Percentiles rank a stretch among this genome's conserved stretches.
Conservation (phyloP, 2,888 invertebrate species). For the Trichopria drosophilae region DNA sequence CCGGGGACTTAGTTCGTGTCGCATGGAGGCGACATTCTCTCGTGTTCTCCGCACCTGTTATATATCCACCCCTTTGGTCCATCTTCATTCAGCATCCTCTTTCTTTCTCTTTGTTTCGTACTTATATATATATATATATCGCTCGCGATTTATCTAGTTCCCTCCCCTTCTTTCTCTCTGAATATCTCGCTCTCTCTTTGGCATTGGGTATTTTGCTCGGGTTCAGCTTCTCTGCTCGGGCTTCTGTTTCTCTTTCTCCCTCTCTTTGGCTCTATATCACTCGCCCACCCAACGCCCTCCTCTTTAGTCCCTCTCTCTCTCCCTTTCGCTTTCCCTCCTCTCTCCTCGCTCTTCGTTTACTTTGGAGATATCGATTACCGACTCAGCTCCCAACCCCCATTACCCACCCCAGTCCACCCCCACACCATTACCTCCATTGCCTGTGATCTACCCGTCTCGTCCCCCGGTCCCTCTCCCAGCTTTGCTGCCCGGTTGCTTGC, state of each 20-base stretch:
- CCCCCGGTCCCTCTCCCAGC: slow-evolving; percentile 39
- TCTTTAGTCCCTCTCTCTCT: slow-evolving; percentile 14
- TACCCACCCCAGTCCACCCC: slow-evolving; percentile 37
- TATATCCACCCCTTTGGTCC: too few relatives aligned
- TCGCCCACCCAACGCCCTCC: slow-evolving; percentile 25
- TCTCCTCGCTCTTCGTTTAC: slow-evolving; percentile 53
- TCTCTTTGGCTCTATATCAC: slow-evolving; percentile 20
- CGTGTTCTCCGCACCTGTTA: too few relatives aligned
- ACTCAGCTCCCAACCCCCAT: slow-evolving; percentile 53
- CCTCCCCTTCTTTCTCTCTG: too few relatives aligned
- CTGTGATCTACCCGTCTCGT: slow-evolving; percentile 33
- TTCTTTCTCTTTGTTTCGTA: too few relatives aligned
- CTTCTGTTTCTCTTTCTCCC: slow-evolving; percentile 24
- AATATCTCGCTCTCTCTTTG: too few relatives aligned
- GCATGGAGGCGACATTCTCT: too few relatives aligned
- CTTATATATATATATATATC: too few relatives aligned
- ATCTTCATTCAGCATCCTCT: too few relatives aligned
- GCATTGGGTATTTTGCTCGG: slow-evolving; percentile 10
- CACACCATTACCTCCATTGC: slow-evolving; percentile 36
- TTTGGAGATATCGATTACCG: slow-evolving; percentile 58
- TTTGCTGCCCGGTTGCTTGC: slow-evolving; percentile 35
- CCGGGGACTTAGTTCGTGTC: too few relatives aligned
- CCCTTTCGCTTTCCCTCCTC: slow-evolving; percentile 30
- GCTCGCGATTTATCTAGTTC: too few relatives aligned
- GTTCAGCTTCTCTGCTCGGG: slow-evolving; percentile 22